Base-by-base conservation (phyloP, 64 coral and sea anemone genomes). In the Porites lutea region DNA sequence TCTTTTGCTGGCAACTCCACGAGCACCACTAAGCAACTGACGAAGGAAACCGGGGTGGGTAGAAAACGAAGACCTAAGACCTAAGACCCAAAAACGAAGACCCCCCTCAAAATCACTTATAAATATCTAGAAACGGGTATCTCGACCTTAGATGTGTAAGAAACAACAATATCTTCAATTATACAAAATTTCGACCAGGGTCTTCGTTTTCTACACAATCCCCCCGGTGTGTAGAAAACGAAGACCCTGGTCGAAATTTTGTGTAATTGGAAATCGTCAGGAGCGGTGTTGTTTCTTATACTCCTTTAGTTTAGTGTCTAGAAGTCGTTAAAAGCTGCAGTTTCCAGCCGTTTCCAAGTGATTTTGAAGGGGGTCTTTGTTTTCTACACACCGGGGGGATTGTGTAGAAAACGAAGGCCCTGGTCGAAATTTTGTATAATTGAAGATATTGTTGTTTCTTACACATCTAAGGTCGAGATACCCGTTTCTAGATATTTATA, bases 281-380 rank as follows among this genome's bases (percentile, higher is more conserved):
- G 66, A 70, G 66, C n/a, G n/a, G n/a, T n/a, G n/a, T n/a, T n/a
- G n/a, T n/a, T n/a, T n/a, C n/a, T n/a, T n/a, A n/a, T n/a, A n/a
- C n/a, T n/a, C n/a, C n/a, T n/a, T n/a, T n/a, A n/a, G n/a, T n/a
- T n/a, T n/a, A n/a, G n/a, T n/a, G n/a, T n/a, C n/a, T n/a, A n/a
- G n/a, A n/a, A n/a, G n/a, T n/a, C n/a, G n/a, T n/a, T n/a, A n/a
- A n/a, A n/a, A n/a, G n/a, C n/a, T n/a, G 6, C 52, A 82, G 79
- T 58, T 59, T 59, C 52, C 21, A 82, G 51, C 52, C 79, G 23
- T 44, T 59, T 58, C 51, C 79, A 60, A 70, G 2, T 70, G 66
- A 70, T 70, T 70, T 52, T 79, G 49, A 79, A 9, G 59, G 21
- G 52, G 78, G 52, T 81, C 78, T 81, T 81, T 5, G 52, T 81